phyloP scores from a whole-genome alignment of 1,140 invertebrate species.

The Ctenoplectra terminalis region DNA sequence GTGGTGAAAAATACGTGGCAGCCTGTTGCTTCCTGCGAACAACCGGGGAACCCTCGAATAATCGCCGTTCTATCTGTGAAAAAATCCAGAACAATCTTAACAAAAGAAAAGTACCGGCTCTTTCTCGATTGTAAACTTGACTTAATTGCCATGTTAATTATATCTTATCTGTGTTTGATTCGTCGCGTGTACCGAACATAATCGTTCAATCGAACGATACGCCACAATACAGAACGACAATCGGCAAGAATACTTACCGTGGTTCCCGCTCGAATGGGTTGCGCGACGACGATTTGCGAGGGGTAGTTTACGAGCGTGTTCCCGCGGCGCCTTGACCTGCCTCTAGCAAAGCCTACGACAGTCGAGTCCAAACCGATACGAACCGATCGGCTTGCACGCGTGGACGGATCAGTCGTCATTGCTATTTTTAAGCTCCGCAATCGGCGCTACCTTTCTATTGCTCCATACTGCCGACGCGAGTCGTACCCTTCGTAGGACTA shows the following conservation, averaged over 20 bases:
- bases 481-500: conserved; percentile 3
- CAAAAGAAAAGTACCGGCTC: too few relatives aligned
- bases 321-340: conserved; percentile 43
- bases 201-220: conserved; percentile 29
- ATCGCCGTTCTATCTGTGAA: too few relatives aligned
- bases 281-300: background rate
- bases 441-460: conserved; percentile 41
- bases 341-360: conserved; percentile 47
- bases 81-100: too few relatives aligned
- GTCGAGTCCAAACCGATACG: conserved; percentile 28
- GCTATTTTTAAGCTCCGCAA: conserved; percentile 48
- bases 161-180: conserved; percentile 8
- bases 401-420: conserved; percentile 50
- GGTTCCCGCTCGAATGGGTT: background rate
- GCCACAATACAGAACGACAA: background rate
- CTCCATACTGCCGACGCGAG: background rate
- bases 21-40: background rate
- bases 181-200: background rate
- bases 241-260: background rate
- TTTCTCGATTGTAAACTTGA: background rate
- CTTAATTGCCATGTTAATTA: conserved; percentile 37
- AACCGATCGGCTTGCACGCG: conserved; percentile 33
- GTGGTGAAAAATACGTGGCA: conserved; percentile 1
- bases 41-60: too few relatives aligned
- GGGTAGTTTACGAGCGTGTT: conserved; percentile 36